These are phyloP conservation scores for Agrochola macilenta DNA, from an alignment of 2,888 invertebrate genomes.

Conservation along the genomic window DNA sequence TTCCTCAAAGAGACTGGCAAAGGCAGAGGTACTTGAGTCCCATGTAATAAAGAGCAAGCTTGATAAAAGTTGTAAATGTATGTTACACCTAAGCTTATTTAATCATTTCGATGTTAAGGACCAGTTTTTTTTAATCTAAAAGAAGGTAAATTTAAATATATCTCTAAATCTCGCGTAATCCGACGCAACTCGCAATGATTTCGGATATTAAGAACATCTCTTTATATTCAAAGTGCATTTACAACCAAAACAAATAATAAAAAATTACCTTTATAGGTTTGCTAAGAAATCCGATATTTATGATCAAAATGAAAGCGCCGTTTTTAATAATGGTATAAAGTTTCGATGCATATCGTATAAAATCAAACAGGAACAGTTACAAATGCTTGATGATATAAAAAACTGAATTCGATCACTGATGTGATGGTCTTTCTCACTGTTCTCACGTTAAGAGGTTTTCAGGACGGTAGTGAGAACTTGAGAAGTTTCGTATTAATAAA, in stretches of 20 bases:
- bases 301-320: conserved; percentile 47
- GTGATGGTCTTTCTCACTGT: background rate
- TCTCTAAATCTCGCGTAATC: background rate
- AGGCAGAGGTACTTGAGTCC: too few relatives aligned
- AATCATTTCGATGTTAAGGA: background rate
- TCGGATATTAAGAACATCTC: conserved; percentile 17
- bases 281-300: conserved; percentile 55
- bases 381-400: conserved; percentile 31
- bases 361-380: conserved; percentile 23
- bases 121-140: background rate
- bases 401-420: background rate
- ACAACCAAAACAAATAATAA: conserved; percentile 44
- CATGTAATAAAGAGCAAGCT: too few relatives aligned
- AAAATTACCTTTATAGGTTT: conserved; percentile 30
- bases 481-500: background rate
- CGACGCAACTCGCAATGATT: conserved; percentile 8
- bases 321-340: conserved; percentile 44
- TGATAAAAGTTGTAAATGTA: background rate
- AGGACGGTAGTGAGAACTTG: background rate
- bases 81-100: background rate
- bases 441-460: background rate
- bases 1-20: too few relatives aligned
- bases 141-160: background rate
- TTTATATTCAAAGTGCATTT: conserved; percentile 38
- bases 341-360: conserved; percentile 46